Percentiles rank a stretch among this genome's conserved stretches.
Evolutionary conservation across 37 sponge, comb jelly and placozoan species (phyloP).

Genomic region (Ianthella basta): DNA sequence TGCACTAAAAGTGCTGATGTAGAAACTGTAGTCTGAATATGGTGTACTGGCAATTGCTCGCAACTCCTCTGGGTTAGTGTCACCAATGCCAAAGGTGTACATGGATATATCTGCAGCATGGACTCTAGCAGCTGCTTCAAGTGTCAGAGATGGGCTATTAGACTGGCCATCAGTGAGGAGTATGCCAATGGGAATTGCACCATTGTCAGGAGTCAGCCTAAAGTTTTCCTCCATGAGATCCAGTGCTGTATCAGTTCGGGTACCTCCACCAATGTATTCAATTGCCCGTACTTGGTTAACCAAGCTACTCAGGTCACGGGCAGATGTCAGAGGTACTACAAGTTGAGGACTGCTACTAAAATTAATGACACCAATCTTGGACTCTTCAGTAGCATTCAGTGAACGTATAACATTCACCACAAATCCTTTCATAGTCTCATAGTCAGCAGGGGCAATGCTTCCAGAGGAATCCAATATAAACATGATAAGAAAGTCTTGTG

Average conservation of each 20-base stretch:
- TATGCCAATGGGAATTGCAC: neutral
- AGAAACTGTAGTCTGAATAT: conserved; percentile 9
- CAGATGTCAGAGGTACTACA: neutral
- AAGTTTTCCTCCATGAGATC: neutral
- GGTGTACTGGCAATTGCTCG: conserved; percentile 10
- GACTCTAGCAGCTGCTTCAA: neutral
- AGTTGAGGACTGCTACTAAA: neutral
- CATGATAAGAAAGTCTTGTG: neutral
- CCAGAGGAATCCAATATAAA: conserved; percentile 22
- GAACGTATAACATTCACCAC: neutral
- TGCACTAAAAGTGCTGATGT: neutral
- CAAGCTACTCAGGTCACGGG: neutral
- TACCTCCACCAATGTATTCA: neutral
- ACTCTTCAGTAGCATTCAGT: neutral
- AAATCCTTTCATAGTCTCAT: conserved; percentile 2
- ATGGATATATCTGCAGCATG: neutral
- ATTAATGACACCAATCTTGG: neutral
- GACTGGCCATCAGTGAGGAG: conserved; percentile 13
- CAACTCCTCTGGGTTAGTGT: conserved; percentile 3
- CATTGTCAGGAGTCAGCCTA: too few species aligned
- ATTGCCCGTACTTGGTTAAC: neutral
- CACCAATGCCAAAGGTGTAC: conserved; percentile 30
- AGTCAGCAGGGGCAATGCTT: neutral
- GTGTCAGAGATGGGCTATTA: neutral
- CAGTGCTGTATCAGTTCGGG: neutral